These are phyloP conservation scores for Pseudomyrmex concolor DNA, from an alignment of 1,140 invertebrate genomes.

Conservation along the genomic window DNA sequence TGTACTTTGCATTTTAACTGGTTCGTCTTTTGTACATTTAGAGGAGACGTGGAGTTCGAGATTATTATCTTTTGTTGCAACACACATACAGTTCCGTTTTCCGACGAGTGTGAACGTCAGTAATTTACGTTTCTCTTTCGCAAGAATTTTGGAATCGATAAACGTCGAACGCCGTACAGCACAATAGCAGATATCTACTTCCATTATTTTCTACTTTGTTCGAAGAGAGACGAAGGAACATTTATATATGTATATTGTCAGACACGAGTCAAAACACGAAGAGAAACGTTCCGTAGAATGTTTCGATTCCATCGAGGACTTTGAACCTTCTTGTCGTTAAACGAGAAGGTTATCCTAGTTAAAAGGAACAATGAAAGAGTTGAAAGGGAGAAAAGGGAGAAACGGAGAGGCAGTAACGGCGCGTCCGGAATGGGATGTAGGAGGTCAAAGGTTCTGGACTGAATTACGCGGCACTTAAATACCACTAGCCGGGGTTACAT, in stretches of 20 bases:
- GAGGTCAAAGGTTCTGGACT: slow-evolving; percentile 58
- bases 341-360: slow-evolving; percentile 26
- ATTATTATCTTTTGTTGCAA: slow-evolving; percentile 32
- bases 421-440: slow-evolving; percentile 44
- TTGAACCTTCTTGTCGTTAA: slow-evolving; percentile 8
- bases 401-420: not conserved
- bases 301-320: not conserved
- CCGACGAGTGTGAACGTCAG: slow-evolving; percentile 20
- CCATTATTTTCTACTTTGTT: slow-evolving; percentile 24
- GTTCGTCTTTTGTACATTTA: slow-evolving; percentile 27
- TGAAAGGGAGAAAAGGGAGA: slow-evolving; percentile 8
- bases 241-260: not conserved
- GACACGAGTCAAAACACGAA: not conserved
- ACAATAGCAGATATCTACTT: slow-evolving; percentile 26
- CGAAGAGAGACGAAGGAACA: not conserved
- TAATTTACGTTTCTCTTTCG: slow-evolving; percentile 33
- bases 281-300: not conserved
- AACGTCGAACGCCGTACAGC: not conserved
- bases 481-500: slow-evolving; percentile 64
- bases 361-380: slow-evolving; percentile 22
- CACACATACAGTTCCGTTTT: not conserved
- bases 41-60: not conserved
- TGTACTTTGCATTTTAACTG: slow-evolving; percentile 62
- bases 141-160: not conserved
- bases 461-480: slow-evolving; percentile 77